Evolutionary conservation across 2,888 invertebrate species (phyloP).

Genomic region (Apeira syringaria): DNA sequence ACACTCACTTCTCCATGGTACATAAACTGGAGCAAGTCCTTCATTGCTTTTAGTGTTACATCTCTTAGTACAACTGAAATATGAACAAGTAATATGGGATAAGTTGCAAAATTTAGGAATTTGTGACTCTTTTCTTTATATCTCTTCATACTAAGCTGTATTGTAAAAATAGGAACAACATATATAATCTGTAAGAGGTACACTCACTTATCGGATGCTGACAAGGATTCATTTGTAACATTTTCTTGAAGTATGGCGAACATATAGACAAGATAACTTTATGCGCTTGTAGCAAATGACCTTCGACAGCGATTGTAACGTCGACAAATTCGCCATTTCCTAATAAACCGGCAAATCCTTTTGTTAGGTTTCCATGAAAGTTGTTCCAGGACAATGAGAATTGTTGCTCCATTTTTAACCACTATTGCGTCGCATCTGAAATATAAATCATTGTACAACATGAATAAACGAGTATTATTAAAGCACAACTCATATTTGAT

Average conservation of each 20-base stretch:
- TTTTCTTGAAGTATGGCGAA: slow-evolving; percentile 88
- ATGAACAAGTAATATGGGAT: background rate
- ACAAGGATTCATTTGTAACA: slow-evolving; percentile 86
- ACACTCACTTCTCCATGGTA: slow-evolving; percentile 91
- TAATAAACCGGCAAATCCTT: slow-evolving; percentile 85
- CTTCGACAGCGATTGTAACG: slow-evolving; percentile 85
- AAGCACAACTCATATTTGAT: background rate
- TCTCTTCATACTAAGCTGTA: no score
- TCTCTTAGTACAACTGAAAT: slow-evolving; percentile 87
- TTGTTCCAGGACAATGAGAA: slow-evolving; percentile 89
- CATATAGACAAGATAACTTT: slow-evolving; percentile 88
- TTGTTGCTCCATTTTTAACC: slow-evolving; percentile 85
- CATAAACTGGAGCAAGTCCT: slow-evolving; percentile 89
- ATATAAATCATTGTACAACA: slow-evolving; percentile 19
- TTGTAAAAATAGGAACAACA: no score
- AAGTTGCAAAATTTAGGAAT: no score
- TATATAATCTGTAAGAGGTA: no score
- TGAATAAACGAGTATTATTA: background rate
- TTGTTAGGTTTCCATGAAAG: slow-evolving; percentile 87
- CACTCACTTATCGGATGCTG: slow-evolving; percentile 85
- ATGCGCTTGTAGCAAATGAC: slow-evolving; percentile 87
- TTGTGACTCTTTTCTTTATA: no score
- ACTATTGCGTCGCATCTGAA: slow-evolving; percentile 55
- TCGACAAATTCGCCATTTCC: slow-evolving; percentile 85
- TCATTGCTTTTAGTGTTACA: slow-evolving; percentile 88